Evolutionary conservation across 2,888 invertebrate species (phyloP).

Genomic region (Tetragonisca angustula): DNA sequence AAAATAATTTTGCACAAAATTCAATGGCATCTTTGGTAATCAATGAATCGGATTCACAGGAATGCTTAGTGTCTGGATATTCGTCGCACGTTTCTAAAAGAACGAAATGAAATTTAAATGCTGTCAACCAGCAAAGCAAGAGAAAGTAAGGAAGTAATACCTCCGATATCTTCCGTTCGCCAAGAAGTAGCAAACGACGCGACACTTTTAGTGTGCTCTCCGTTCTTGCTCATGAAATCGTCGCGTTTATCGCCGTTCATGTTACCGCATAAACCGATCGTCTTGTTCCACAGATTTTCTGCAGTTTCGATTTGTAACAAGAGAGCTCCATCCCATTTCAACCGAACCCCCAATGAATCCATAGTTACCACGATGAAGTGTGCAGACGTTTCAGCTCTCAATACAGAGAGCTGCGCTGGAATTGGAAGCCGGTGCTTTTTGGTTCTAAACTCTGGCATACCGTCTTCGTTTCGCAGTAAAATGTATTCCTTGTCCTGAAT

Average conservation of each 20-base stretch:
- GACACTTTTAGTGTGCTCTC: conserved; percentile 83
- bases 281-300: conserved; percentile 90
- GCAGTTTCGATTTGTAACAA: conserved; percentile 88
- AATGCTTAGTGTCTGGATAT: conserved; percentile 84
- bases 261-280: conserved; percentile 92
- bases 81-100: conserved; percentile 86
- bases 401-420: conserved; percentile 90
- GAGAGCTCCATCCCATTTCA: conserved; percentile 89
- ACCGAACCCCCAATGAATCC: conserved; percentile 88
- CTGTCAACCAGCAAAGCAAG: not conserved
- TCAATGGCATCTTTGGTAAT: conserved; percentile 84
- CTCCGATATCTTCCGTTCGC: conserved; percentile 86
- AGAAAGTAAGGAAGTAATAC: conserved; percentile 73
- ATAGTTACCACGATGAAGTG: conserved; percentile 89
- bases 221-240: conserved; percentile 88
- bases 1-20: conserved; percentile 88
- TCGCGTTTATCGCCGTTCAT: conserved; percentile 89
- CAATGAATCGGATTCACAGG: conserved; percentile 83
- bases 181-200: conserved; percentile 86
- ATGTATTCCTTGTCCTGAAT: conserved; percentile 90
- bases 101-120: not conserved
- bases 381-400: conserved; percentile 90
- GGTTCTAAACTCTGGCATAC: conserved; percentile 66
- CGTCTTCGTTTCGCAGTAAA: conserved; percentile 78
- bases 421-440: conserved; percentile 86